Evolutionary conservation across 2,888 invertebrate species (phyloP), one percentile per base, ranked within the genome.

Genomic region (Stenchaetothrips biformis): DNA sequence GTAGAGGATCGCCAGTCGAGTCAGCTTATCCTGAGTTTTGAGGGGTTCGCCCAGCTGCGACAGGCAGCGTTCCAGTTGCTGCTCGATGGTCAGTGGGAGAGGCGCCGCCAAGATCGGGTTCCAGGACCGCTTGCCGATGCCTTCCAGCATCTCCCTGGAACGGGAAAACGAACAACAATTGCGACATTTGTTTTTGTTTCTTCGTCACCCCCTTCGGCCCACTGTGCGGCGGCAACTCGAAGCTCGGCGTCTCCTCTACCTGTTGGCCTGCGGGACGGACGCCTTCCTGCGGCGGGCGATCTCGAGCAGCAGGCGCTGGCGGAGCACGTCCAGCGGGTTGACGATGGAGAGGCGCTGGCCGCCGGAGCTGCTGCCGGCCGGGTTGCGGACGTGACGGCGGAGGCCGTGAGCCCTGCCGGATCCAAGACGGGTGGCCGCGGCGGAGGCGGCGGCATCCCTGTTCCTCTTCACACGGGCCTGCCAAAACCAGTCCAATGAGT

Each of bases 251-350:
- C 37, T 37, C 37, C 37, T 37, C 37, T 25, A 74, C 67, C 67
- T 74, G 67, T 74, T 74, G 67, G 67, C 21, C 67, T 74, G 67
- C 7, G 67, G 18, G 82, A 83, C 82, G 84, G 84, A 62, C 84
- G 92, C 90, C 88, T 93, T 93, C 88, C 94, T 93, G 86, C 94
- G 92, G 85, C 95, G 91, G 21, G 94, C 94, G 83, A 95, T 92
- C 88, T 95, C 95, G 83, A 95, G 88, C 83, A 95, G 87, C 79
- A 95, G 90, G 85, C 95, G 90, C 86, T 95, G 93, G 83, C 95
- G 91, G 78, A 96, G 89, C 79, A 95, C 95, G 86, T 95, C 95
- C 89, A 96, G 88, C 0, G 95, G 94, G 88, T 95, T 94, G 85
- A 94, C 93, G 87, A 96, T 95, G 83, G 95, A 95, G 83, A 96